Base-by-base conservation (phyloP, 2,797 vertebrate genomes). In the Sebastes vulpes region DNA sequence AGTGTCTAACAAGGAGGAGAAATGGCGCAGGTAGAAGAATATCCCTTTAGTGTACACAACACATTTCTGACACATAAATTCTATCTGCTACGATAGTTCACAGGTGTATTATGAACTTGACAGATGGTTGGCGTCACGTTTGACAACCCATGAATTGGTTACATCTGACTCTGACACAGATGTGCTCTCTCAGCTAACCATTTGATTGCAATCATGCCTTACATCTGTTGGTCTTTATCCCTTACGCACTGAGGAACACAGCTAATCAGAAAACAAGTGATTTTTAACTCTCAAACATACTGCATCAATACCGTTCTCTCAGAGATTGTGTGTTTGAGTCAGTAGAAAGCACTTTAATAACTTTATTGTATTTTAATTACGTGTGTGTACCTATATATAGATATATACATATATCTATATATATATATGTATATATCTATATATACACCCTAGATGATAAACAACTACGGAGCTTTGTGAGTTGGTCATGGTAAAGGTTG, bases 281-380 rank as follows among this genome's bases (percentile, higher is more conserved):
- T 94, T 95, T 93, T 92, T 91, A 94, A 83, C 85, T 93, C 93
- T 95, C 90, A 94, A 83, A 93, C 93, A 92, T 93, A 84, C 94
- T 92, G 91, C 76, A 90, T 89, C 89, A 90, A 91, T 86, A 89
- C 91, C 91, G 78, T 94, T 94, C 91, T 93, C 91, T 79, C 82
- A 85, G 92, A 95, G 91, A 94, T 90, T 90, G 85, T 90, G 88
- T 94, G 87, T 93, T 93, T 93, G 90, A 93, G 94, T 94, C 89
- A 84, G 91, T 94, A 93, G 91, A 94, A 95, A 94, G 95, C 95
- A 96, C 95, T 95, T 96, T 96, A 96, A 91, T 90, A 80, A 75
- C 60, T 72, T 89, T 79, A 83, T 85, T 89, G 61, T 93, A 90
- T 93, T 92, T 93, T 86, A 91, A 92, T 92, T 75, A 91, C 73